Evolutionary conservation across 1,140 invertebrate genomes (phyloP).

Genomic region (Euura lappo): DNA sequence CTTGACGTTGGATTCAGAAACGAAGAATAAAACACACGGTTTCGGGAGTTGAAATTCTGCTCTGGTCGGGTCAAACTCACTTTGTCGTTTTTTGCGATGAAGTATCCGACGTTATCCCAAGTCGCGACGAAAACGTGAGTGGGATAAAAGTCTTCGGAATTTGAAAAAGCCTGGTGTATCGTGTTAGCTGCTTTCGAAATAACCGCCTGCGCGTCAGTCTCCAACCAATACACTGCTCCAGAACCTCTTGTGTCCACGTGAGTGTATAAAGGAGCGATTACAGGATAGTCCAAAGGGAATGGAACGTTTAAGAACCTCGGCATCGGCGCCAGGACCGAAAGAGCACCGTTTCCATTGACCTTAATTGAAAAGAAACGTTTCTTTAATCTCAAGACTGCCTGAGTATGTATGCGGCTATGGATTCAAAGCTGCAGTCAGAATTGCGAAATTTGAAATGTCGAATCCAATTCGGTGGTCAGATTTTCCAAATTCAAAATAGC

Average conservation of each 20-base stretch:
- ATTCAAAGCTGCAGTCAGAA: too few relatives aligned
- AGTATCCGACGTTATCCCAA: constrained; percentile 75
- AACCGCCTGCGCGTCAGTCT: constrained; percentile 71
- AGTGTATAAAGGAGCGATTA: constrained; percentile 89
- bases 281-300: constrained; percentile 88
- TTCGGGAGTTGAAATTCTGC: too few relatives aligned
- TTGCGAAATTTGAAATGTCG: too few relatives aligned
- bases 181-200: constrained; percentile 71
- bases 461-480: too few relatives aligned
- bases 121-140: constrained; percentile 68
- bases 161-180: constrained; percentile 74
- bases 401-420: too few relatives aligned
- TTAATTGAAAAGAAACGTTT: constrained; percentile 43
- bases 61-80: constrained; percentile 41
- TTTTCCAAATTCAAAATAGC: too few relatives aligned
- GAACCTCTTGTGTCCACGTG: constrained; percentile 84
- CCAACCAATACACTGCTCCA: constrained; percentile 81
- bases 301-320: constrained; percentile 84
- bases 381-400: not conserved
- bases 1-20: constrained; percentile 55
- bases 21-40: constrained; percentile 13
- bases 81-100: constrained; percentile 64
- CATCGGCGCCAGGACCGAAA: constrained; percentile 89
- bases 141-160: constrained; percentile 71
- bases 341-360: constrained; percentile 90